These are phyloP conservation scores for Imbricaverruca yamaguchii DNA, from an alignment of 2,888 invertebrate species.

Conservation along the genomic window DNA sequence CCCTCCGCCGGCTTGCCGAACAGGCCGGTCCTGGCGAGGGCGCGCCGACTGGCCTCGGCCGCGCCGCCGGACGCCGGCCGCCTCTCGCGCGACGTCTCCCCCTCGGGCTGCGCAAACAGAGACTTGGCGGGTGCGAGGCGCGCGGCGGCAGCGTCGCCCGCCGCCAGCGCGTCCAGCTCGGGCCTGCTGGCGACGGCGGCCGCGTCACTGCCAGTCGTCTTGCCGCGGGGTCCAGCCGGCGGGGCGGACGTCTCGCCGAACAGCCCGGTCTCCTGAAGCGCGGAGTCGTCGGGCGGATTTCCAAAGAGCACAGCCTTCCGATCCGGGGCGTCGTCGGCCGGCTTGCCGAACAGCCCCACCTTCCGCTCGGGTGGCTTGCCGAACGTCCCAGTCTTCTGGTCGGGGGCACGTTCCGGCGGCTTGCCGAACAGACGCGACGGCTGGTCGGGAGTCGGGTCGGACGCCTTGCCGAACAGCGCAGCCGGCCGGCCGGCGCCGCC, in stretches of 20 bases:
- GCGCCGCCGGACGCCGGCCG: not conserved
- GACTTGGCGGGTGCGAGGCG: not conserved
- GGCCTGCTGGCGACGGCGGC: no score
- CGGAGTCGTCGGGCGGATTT: no score
- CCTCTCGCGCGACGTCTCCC: not conserved
- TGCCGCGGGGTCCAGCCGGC: no score
- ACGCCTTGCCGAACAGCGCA: not conserved
- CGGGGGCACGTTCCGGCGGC: not conserved
- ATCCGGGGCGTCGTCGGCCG: not conserved
- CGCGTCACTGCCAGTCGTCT: no score
- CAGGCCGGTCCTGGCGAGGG: not conserved
- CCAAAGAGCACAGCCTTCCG: not conserved
- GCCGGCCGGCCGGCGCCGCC: not conserved
- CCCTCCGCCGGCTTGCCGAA: constrained; percentile 2
- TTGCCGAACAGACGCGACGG: not conserved
- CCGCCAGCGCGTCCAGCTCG: no score
- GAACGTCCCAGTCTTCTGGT: not conserved
- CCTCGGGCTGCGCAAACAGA: not conserved
- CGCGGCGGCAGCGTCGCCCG: no score
- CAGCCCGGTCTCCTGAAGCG: not conserved
- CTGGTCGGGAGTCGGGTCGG: not conserved
- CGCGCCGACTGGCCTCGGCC: not conserved
- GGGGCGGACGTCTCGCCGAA: not conserved
- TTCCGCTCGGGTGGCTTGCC: not conserved
- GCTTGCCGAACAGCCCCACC: not conserved